Base-by-base conservation (phyloP, 2,113 vertebrate species). In the Elaphurus davidianus region DNA sequence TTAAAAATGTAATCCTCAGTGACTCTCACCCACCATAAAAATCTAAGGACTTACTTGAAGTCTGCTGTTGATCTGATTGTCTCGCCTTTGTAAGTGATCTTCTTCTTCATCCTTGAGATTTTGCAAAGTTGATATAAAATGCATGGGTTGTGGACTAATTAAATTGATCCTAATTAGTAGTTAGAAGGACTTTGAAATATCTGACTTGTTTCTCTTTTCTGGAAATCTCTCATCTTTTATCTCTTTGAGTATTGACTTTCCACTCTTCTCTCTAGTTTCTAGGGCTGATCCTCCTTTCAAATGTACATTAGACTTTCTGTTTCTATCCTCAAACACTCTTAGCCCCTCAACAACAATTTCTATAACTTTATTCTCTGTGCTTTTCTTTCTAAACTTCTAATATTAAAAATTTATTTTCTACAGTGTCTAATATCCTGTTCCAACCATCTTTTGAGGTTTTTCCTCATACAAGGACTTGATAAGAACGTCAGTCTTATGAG, bases 391-490 rank as follows among this genome's bases (percentile, higher is more conserved):
- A 19, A 43, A 14, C 15, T 59, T 79, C 52, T 30, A 81, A 14
- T 94, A 93, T 36, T 10, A 28, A 60, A 76, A 79, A 84, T 87
- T 92, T 97, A 50, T 78, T 83, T 87, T 23, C 9, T 71, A 43
- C 25, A 50, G 28, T 52, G n/a, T 94, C 84, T 90, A 92, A 90
- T 55, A 30, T 64, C 74, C 5, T 83, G 0, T 92, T 82, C 6
- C 12, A 90, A 55, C 5, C 11, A 79, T 52, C 23, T 79, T 86
- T 82, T 13, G n/a, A 62, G 10, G 7, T 21, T 92, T 89, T 21
- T 85, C 19, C 23, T 52, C 19, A 84, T 60, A 62, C 15, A 87
- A 74, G 78, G 33, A 30, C n/a, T 84, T 95, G 19, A 0, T 50
- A 50, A 79, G 23, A 92, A 45, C 0, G 3, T 7, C 16, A 45